These are phyloP conservation scores for Crenichthys baileyi DNA, from an alignment of 2,797 vertebrate genomes.

Conservation along the genomic window DNA sequence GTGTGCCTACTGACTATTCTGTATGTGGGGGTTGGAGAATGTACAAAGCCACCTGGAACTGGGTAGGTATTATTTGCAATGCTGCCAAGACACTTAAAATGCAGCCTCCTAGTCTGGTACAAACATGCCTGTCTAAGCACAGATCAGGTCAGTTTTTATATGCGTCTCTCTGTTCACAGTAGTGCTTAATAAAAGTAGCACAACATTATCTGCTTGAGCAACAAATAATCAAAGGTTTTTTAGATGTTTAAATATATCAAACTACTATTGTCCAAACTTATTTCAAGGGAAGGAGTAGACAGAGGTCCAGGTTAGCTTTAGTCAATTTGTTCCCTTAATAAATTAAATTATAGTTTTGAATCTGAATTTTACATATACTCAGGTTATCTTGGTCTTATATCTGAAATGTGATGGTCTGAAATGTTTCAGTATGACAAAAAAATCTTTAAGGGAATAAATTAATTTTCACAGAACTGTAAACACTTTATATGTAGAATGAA, in stretches of 20 bases:
- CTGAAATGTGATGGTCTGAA: neutral
- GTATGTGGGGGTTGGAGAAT: slow-evolving; percentile 14
- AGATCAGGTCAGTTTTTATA: slow-evolving; percentile 24
- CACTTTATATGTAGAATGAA: neutral
- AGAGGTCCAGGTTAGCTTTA: no score
- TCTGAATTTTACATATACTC: neutral
- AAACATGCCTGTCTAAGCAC: slow-evolving; percentile 74
- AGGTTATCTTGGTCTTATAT: neutral
- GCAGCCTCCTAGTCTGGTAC: slow-evolving; percentile 76
- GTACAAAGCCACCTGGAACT: slow-evolving; percentile 69
- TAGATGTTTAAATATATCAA: no score
- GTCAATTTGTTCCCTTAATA: no score
- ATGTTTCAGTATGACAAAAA: neutral
- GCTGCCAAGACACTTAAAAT: slow-evolving; percentile 78
- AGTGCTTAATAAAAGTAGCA: no score
- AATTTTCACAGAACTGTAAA: no score
- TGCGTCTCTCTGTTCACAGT: neutral
- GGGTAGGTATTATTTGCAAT: slow-evolving; percentile 74
- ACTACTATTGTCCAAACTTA: no score
- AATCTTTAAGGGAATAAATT: neutral
- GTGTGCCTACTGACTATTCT: neutral
- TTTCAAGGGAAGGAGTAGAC: no score
- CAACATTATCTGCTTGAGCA: neutral
- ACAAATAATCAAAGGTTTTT: neutral
- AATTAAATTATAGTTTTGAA: no score